phyloP scores from a whole-genome alignment of 2,797 vertebrate genomes.

The Cossypha heuglini region DNA sequence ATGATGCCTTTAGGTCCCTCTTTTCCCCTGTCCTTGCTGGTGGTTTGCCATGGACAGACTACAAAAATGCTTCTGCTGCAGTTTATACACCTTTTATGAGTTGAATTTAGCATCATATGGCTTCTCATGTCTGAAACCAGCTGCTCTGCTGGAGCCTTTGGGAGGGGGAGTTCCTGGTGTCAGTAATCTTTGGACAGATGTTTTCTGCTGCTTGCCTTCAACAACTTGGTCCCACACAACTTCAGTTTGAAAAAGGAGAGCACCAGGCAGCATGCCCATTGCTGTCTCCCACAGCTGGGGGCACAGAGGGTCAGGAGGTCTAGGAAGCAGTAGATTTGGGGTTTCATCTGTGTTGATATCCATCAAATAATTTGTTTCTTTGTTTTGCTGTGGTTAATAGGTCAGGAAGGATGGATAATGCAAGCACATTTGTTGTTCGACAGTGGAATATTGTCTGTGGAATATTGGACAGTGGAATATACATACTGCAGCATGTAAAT shows the following conservation, averaged over 20 bases:
- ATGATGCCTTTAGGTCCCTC: not conserved
- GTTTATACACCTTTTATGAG: not conserved
- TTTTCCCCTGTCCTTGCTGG: not conserved
- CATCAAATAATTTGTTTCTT: not conserved
- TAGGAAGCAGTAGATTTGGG: not conserved
- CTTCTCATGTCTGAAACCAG: not conserved
- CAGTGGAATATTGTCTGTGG: not conserved
- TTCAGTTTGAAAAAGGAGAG: rapidly evolving
- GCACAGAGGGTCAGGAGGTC: rapidly evolving
- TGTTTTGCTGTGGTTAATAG: not conserved
- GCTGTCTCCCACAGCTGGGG: not conserved
- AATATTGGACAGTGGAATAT: not conserved
- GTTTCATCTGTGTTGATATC: not conserved
- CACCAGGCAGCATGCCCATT: rapidly evolving
- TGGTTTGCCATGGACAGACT: not conserved
- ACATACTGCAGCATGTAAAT: not conserved
- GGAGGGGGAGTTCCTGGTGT: not conserved
- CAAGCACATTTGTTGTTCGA: not conserved
- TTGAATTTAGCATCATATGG: not conserved
- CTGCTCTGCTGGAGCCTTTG: not conserved
- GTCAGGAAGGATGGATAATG: not conserved
- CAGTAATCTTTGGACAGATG: not conserved
- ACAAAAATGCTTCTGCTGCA: not conserved
- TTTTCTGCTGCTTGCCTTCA: not conserved
- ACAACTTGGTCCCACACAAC: not conserved